Base-by-base conservation (phyloP, 1,140 invertebrate genomes). In the Aethina tumida region DNA sequence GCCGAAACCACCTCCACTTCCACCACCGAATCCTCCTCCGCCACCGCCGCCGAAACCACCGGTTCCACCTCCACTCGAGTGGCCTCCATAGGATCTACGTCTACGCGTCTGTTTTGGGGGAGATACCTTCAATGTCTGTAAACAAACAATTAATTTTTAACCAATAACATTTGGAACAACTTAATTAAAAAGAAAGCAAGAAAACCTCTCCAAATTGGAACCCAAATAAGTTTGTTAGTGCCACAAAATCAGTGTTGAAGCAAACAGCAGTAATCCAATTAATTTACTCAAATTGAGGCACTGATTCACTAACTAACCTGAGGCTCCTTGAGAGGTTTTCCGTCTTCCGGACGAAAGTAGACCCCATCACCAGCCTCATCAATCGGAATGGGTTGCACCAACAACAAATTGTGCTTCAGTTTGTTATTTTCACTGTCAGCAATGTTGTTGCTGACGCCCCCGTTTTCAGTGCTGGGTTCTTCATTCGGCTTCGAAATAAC, bases 341-440 rank as follows among this genome's bases (percentile, higher is more conserved):
- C 46, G 30, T 38, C 27, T 17, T 24, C 35, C 6, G 46, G 41
- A 12, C 24, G 41, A 20, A 48, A 48, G 26, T 48, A 48, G 2
- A 48, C 41, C 9, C 46, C 46, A 35, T 48, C 46, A 0, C 41
- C 46, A 8, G 46, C 46, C 21, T 37, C 14, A 16, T 44, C 12
- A 3, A 37, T 16, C 4, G 33, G 22, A 25, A 49, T 45, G 3
- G 39, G 47, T 22, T 42, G 35, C 4, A 5, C 13, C 26, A 49
- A 29, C n/a, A 39, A 6, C 9, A 28, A 22, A n/a, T 39, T 39
- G 5, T 20, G 37, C 41, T 48, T 35, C 15, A n/a, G 4, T 8
- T 17, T 15, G 3, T 29, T 24, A n/a, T 33, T 31, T 7, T 39
- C 17, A n/a, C 26, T 26, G 9, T 45, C 20, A 25, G 44, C 18